Evolutionary conservation across 2,888 invertebrate genomes (phyloP).

Genomic region (Tachina lurida): DNA sequence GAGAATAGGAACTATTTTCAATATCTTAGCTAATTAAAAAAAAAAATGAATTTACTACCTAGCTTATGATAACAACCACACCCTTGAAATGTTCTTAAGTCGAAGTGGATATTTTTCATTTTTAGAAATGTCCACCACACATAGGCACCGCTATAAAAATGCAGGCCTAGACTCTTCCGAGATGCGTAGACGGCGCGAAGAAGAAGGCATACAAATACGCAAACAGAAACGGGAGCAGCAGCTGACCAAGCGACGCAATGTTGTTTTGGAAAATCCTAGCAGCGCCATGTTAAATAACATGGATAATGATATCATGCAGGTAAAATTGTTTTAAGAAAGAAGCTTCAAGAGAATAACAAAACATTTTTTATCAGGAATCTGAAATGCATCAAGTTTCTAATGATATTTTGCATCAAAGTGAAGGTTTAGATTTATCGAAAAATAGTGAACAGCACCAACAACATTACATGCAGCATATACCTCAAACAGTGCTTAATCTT

Average conservation of each 20-base stretch:
- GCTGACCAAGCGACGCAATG: conserved; percentile 95
- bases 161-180: conserved; percentile 95
- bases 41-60: not conserved
- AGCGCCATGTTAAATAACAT: conserved; percentile 75
- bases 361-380: conserved; percentile 72
- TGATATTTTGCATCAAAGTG: conserved; percentile 50
- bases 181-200: conserved; percentile 94
- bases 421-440: conserved; percentile 62
- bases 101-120: conserved; percentile 12
- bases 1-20: conserved; percentile 1
- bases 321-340: conserved; percentile 71
- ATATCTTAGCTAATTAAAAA: not conserved
- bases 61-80: conserved; percentile 48
- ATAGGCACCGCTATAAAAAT: conserved; percentile 97
- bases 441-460: conserved; percentile 53
- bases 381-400: conserved; percentile 74
- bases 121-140: conserved; percentile 89
- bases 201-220: conserved; percentile 97
- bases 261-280: conserved; percentile 83
- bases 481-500: conserved; percentile 66
- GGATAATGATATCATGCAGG: conserved; percentile 82
- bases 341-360: not conserved
- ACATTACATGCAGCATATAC: conserved; percentile 60
- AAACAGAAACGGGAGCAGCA: conserved; percentile 98
- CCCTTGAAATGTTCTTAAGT: conserved; percentile 15